Evolutionary conservation across 2,797 vertebrate genomes (phyloP).

Genomic region (Urocyon cinereoargenteus): DNA sequence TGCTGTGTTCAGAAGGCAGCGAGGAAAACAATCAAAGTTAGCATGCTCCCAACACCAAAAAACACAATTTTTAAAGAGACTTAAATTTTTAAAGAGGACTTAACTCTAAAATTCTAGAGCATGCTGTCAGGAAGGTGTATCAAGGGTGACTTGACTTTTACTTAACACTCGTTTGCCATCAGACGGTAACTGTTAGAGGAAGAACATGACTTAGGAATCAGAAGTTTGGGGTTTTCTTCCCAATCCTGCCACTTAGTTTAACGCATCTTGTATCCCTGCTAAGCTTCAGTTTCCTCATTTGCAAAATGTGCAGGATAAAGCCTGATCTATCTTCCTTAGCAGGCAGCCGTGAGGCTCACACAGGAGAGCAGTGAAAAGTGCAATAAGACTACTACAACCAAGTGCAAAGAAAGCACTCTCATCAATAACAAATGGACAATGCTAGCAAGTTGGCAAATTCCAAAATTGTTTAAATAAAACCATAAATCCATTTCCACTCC

Average conservation of each 20-base stretch:
- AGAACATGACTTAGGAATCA: not conserved
- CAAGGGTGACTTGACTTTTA: not conserved
- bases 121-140: not conserved
- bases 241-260: not conserved
- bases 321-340: not conserved
- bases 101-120: not conserved
- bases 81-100: not conserved
- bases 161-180: not conserved
- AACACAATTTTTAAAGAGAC: not conserved
- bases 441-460: not conserved
- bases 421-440: not conserved
- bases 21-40: not conserved
- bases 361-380: not conserved
- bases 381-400: not conserved
- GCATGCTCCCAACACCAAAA: not conserved
- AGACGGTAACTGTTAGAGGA: not conserved
- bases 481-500: not conserved
- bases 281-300: conserved; percentile 10
- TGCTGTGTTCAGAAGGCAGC: not conserved
- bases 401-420: not conserved
- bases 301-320: not conserved
- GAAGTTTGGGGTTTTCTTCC: not conserved
- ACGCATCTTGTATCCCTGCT: not conserved
- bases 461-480: conserved; percentile 22
- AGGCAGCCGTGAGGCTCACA: not conserved